Evolutionary conservation across 2,113 vertebrate genomes (phyloP).

Genomic region (Sturnira hondurensis): DNA sequence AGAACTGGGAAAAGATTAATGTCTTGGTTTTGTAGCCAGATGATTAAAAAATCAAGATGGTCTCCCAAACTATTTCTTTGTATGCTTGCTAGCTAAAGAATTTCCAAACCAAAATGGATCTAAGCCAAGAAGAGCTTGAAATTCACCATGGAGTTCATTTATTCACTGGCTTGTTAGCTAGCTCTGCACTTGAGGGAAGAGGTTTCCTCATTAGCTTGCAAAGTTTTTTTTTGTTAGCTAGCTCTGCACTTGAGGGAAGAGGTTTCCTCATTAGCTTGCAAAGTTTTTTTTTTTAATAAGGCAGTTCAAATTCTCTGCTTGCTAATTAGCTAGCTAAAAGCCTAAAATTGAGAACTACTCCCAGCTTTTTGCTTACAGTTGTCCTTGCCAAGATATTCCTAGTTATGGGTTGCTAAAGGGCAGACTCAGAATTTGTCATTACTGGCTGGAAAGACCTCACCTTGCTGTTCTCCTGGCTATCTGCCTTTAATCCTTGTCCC

Average conservation of each 20-base stretch:
- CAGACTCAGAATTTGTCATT: neutral
- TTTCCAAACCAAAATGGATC: neutral
- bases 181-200: neutral
- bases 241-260: neutral
- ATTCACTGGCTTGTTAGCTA: neutral
- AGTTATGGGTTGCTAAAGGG: neutral
- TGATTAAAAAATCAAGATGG: neutral
- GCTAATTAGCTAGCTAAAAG: neutral
- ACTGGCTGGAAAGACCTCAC: neutral
- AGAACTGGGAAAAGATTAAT: neutral
- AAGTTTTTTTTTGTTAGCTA: neutral
- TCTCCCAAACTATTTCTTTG: neutral
- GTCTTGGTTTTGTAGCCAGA: neutral
- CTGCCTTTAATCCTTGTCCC: neutral
- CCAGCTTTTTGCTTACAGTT: neutral
- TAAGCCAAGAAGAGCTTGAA: neutral
- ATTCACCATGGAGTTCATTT: neutral
- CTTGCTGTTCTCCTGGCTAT: neutral
- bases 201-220: conserved; percentile 11
- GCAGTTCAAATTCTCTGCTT: neutral
- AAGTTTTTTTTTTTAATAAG: neutral
- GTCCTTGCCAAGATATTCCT: neutral
- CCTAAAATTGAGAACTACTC: neutral
- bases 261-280: conserved; percentile 11
- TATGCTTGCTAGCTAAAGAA: neutral